These are phyloP conservation scores for Orestias chungarensis DNA, from an alignment of 2,797 vertebrate genomes.

Conservation along the genomic window DNA sequence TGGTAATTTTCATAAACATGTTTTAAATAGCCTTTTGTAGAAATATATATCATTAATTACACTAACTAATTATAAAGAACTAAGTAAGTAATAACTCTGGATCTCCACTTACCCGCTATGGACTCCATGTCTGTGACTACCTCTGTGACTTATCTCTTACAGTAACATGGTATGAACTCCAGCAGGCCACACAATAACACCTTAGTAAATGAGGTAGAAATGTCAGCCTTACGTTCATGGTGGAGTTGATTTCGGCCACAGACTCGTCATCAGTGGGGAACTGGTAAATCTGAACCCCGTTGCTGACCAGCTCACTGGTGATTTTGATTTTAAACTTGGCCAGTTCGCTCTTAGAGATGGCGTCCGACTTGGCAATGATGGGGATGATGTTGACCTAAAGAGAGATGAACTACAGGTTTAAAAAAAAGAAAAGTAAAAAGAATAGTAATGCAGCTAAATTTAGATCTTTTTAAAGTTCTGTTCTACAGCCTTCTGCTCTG, in stretches of 20 bases:
- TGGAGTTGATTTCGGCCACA: slow-evolving; percentile 96
- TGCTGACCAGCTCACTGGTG: slow-evolving; percentile 97
- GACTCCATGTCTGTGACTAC: too few species aligned
- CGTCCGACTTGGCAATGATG: slow-evolving; percentile 96
- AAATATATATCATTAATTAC: too few species aligned
- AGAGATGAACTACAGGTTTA: slow-evolving; percentile 3
- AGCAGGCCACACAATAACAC: neutral
- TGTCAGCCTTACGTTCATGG: slow-evolving; percentile 93
- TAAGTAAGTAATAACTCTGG: too few species aligned
- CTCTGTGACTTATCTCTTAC: too few species aligned
- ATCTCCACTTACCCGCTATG: too few species aligned
- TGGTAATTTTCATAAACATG: too few species aligned
- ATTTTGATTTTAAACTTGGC: slow-evolving; percentile 99
- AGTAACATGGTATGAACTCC: too few species aligned
- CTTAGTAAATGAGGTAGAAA: slow-evolving; percentile 5
- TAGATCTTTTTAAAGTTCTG: slow-evolving; percentile 1
- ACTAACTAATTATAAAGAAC: too few species aligned
- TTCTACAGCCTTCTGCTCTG: neutral
- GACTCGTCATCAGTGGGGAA: slow-evolving; percentile 97
- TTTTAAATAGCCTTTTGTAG: too few species aligned
- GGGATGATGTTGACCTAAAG: slow-evolving; percentile 96
- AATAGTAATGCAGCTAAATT: slow-evolving; percentile 32
- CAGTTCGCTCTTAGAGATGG: slow-evolving; percentile 97
- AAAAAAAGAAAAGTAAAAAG: neutral
- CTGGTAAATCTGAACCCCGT: slow-evolving; percentile 98